Percentiles rank a stretch among this genome's conserved stretches.
Conservation (phyloP, 2,888 invertebrate genomes). For the Amblyteles armatorius region DNA sequence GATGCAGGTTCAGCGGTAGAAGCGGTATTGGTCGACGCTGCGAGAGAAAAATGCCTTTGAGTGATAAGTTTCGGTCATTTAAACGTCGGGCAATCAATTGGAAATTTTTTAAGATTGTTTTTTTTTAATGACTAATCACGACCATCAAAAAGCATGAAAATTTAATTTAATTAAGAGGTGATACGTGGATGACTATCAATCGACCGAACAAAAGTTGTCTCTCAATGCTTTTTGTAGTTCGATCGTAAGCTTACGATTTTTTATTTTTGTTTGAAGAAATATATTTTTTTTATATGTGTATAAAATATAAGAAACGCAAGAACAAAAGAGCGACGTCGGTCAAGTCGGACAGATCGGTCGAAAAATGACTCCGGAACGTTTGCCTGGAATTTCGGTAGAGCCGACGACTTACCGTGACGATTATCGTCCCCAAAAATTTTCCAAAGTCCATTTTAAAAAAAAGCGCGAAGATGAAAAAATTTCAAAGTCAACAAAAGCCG, state of each 20-base stretch:
- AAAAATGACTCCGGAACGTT: constrained; percentile 36
- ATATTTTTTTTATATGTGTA: not conserved
- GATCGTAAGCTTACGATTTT: not conserved
- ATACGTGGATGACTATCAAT: no score
- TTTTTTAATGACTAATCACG: not conserved
- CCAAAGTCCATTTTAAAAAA: not conserved
- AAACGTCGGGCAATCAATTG: not conserved
- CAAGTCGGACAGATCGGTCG: not conserved
- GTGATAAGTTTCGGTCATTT: not conserved
- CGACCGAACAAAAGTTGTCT: no score
- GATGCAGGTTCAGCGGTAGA: not conserved
- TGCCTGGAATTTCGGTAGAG: constrained; percentile 49
- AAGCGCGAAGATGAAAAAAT: constrained; percentile 2
- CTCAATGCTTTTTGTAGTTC: no score
- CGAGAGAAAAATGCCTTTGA: not conserved
- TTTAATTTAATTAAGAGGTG: not conserved
- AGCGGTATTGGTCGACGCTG: not conserved
- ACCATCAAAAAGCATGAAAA: not conserved
- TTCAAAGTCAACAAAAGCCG: not conserved
- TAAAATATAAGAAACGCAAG: not conserved
- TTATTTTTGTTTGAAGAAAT: not conserved
- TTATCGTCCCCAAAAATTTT: constrained; percentile 36
- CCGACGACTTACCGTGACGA: constrained; percentile 59
- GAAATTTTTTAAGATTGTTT: not conserved
- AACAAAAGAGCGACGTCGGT: not conserved